These are phyloP conservation scores for Bombus pascuorum DNA, from an alignment of 1,140 invertebrate species.

Conservation along the genomic window DNA sequence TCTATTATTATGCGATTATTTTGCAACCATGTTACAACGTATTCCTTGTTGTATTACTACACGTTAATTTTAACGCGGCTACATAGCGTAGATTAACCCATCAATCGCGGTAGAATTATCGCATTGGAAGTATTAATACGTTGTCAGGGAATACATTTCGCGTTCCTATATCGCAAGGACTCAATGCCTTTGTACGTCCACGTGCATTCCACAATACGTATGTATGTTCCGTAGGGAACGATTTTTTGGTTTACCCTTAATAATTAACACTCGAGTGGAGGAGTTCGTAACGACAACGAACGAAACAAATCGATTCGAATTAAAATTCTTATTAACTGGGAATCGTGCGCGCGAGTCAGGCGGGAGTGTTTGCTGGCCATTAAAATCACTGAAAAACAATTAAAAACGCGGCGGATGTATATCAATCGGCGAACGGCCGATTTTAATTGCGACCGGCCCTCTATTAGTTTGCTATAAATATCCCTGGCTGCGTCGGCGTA, in stretches of 20 bases:
- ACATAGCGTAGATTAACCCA: not conserved
- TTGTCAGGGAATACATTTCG: not conserved
- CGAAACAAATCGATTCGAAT: not conserved
- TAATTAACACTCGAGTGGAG: not conserved
- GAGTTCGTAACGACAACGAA: too few relatives aligned
- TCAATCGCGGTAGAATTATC: not conserved
- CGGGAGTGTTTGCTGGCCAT: not conserved
- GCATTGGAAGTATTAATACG: not conserved
- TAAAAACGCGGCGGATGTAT: slow-evolving; percentile 1
- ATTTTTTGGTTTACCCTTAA: not conserved
- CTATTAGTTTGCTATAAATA: slow-evolving; percentile 28
- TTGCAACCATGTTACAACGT: not conserved
- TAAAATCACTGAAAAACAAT: slow-evolving; percentile 26
- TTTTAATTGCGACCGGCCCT: slow-evolving; percentile 17
- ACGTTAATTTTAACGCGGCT: not conserved
- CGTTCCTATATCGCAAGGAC: not conserved
- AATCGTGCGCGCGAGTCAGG: not conserved
- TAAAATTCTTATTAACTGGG: slow-evolving; percentile 3
- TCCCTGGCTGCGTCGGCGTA: not conserved
- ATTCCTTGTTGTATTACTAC: not conserved
- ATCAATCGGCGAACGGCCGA: slow-evolving; percentile 8
- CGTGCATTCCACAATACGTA: too few relatives aligned
- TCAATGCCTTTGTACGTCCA: too few relatives aligned
- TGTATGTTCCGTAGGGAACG: too few relatives aligned
- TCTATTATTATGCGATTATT: not conserved